Percentiles rank a stretch among this genome's conserved stretches.
phyloP scores from a whole-genome alignment of 2,113 vertebrate species.

The Thryonomys swinderianus region DNA sequence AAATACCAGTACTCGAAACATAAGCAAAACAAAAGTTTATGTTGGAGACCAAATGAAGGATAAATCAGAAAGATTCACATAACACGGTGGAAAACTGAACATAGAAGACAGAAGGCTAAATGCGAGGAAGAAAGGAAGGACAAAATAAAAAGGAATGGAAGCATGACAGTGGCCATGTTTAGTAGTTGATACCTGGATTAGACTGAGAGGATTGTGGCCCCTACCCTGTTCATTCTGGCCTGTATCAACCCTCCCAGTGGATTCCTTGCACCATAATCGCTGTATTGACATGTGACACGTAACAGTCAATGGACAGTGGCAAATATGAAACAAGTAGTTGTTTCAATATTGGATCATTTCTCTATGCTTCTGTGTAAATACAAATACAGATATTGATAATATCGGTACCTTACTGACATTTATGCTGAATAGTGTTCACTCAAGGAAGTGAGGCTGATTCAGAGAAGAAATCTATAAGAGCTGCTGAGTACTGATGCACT shows the following conservation, averaged over 20 bases:
- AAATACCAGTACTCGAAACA: constrained; percentile 17
- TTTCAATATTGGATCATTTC: not conserved
- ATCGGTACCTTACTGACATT: not conserved
- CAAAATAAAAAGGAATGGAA: not conserved
- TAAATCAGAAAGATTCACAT: not conserved
- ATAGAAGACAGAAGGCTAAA: not conserved
- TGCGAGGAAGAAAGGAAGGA: rapidly evolving
- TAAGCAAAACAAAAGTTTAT: not conserved
- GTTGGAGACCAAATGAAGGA: not conserved
- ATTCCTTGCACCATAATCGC: not conserved
- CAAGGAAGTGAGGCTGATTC: not conserved
- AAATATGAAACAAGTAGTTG: not conserved
- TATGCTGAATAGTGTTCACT: not conserved
- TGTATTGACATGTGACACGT: not conserved
- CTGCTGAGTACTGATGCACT: not conserved
- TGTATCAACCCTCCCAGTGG: not conserved
- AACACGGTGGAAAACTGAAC: not conserved
- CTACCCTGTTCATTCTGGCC: not conserved
- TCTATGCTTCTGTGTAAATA: not conserved
- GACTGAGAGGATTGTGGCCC: rapidly evolving
- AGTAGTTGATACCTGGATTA: not conserved
- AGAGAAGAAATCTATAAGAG: not conserved
- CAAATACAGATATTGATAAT: too few species aligned
- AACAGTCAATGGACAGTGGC: not conserved
- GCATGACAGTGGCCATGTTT: too few species aligned